These are phyloP conservation scores for Salvelinus sp. DNA, from an alignment of 2,113 vertebrate genomes.

Conservation along the genomic window DNA sequence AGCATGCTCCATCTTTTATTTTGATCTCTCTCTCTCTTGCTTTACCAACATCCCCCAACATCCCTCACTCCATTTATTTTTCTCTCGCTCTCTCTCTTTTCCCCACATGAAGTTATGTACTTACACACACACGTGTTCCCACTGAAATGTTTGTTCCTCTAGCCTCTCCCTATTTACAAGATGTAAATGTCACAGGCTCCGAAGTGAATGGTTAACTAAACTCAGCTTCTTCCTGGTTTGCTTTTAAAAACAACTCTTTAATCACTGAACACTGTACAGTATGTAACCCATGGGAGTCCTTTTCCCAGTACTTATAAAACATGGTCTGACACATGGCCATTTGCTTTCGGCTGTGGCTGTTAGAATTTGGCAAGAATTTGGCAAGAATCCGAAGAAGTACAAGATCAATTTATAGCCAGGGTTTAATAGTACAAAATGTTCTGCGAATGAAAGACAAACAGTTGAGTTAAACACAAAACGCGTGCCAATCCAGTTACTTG, in stretches of 20 bases:
- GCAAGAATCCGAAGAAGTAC: too few species aligned
- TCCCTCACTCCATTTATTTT: conserved; percentile 7
- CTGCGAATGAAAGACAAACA: too few species aligned
- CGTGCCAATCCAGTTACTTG: too few species aligned
- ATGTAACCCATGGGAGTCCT: too few species aligned
- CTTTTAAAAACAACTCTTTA: not conserved
- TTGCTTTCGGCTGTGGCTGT: too few species aligned
- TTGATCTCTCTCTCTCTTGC: not conserved
- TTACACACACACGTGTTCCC: not conserved
- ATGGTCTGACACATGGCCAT: too few species aligned
- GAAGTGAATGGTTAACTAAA: not conserved
- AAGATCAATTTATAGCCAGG: too few species aligned
- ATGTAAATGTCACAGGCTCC: not conserved
- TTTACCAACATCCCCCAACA: not conserved
- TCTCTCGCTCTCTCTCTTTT: conserved; percentile 1
- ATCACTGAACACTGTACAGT: too few species aligned
- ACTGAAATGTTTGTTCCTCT: not conserved
- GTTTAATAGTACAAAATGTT: too few species aligned
- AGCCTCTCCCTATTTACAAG: not conserved
- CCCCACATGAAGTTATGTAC: not conserved
- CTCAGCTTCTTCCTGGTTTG: not conserved
- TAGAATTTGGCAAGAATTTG: too few species aligned
- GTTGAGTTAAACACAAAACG: too few species aligned
- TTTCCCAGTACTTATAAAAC: too few species aligned
- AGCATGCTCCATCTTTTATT: not conserved